Percentiles rank a stretch among this genome's conserved stretches.
These are phyloP conservation scores for Scarus forsteni DNA, from an alignment of 2,797 vertebrate species.

Conservation along the genomic window DNA sequence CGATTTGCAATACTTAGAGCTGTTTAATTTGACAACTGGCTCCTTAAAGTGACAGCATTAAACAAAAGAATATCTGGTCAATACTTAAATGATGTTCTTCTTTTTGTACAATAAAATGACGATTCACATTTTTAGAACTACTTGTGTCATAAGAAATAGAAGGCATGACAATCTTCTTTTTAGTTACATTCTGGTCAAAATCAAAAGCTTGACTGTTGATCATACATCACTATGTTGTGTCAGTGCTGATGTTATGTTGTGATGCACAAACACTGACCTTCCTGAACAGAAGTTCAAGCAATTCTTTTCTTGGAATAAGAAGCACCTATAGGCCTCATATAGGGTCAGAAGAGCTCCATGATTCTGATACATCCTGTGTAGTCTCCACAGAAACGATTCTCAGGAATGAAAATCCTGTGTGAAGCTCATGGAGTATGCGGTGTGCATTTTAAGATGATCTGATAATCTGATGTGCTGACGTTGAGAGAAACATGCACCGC, in stretches of 20 bases:
- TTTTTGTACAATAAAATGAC: no score
- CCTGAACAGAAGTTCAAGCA: slow-evolving; percentile 39
- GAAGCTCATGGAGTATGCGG: slow-evolving; percentile 60
- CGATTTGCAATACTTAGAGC: no score
- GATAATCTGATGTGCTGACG: slow-evolving; percentile 63
- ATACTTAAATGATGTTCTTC: no score
- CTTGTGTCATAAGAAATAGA: not conserved
- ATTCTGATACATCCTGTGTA: slow-evolving; percentile 46
- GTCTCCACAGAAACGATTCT: slow-evolving; percentile 51
- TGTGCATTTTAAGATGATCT: slow-evolving; percentile 75
- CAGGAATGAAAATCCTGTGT: slow-evolving; percentile 52
- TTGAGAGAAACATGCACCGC: slow-evolving; percentile 53
- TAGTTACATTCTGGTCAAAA: slow-evolving; percentile 3
- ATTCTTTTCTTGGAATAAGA: slow-evolving; percentile 42
- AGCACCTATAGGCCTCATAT: slow-evolving; percentile 46
- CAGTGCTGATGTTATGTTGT: slow-evolving; percentile 8
- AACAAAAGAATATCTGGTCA: no score
- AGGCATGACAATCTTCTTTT: not conserved
- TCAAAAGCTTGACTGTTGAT: slow-evolving; percentile 3
- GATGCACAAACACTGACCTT: slow-evolving; percentile 46
- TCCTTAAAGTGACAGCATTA: no score
- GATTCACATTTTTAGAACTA: no score
- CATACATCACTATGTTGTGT: slow-evolving; percentile 10
- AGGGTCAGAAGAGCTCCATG: slow-evolving; percentile 43
- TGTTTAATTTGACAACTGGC: no score